Evolutionary conservation across 2,113 vertebrate species (phyloP), one percentile per base, ranked within the genome.

Genomic region (Dicaeum eximium): DNA sequence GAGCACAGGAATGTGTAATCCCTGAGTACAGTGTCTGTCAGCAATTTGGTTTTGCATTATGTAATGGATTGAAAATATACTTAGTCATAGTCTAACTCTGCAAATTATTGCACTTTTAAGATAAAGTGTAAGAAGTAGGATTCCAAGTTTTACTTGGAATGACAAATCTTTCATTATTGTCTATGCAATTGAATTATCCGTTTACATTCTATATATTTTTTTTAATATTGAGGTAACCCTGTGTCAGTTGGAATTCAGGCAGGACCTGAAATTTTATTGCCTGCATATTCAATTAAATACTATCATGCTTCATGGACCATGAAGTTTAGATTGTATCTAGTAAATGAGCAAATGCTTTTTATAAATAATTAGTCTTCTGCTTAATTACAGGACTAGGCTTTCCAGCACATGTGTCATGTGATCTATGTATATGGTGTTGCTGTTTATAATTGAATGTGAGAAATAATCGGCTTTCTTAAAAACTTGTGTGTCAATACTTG

Each of bases 311-410:
- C 90, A 60, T 56, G 69, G 60, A 80, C 83, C 27, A 6, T 95
- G 88, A 91, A 87, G 80, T 92, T 94, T 66, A 69, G 73, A 82
- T 89, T 96, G 65, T 93, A 82, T 96, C 86, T 87, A 69, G 44
- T 69, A 87, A 93, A 96, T 90, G 51, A 95, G 54, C 38, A 86
- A 82, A 48, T 72, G 18, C 3, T 83, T 95, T 95, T 96, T 92
- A 81, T 77, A 92, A 97, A 91, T 95, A 95, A 95, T 75, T 86
- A 88, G 84, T 87, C 62, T 84, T 80, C 42, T 80, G 37, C 72
- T 96, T 97, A 96, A 97, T 96, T 97, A 74, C 44, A 86, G 42
- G 35, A 72, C 40, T 72, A 81, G 74, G 37, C 71, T 96, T 92
- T 89, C 21, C 40, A 83, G 83, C 42, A 60, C 53, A 38, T 91